Conservation (phyloP, 2,888 invertebrate species). For the Pandemis corylana region DNA sequence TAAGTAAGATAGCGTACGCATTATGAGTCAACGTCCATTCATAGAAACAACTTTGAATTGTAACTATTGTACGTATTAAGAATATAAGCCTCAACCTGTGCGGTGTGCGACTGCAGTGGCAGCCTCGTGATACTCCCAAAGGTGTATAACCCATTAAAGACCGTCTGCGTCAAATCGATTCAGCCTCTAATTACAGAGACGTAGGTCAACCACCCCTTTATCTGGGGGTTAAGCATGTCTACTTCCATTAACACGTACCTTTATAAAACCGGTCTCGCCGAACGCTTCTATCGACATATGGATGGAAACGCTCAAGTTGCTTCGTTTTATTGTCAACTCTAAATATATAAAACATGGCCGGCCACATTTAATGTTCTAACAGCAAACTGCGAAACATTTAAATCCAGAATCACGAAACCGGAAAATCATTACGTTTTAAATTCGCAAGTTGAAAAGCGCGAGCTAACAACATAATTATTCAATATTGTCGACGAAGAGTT, state of each 20-base stretch:
- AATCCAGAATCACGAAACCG: conserved; percentile 13
- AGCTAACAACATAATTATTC: not conserved
- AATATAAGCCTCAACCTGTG: not conserved
- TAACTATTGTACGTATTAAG: not conserved
- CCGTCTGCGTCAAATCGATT: conserved; percentile 35
- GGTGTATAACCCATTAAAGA: conserved; percentile 1
- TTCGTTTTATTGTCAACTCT: not conserved
- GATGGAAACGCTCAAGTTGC: conserved; percentile 1
- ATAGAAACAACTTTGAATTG: conserved; percentile 3
- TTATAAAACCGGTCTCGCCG: conserved; percentile 28
- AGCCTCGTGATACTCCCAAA: not conserved
- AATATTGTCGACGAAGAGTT: not conserved
- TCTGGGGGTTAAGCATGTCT: conserved; percentile 32
- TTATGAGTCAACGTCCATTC: conserved; percentile 26
- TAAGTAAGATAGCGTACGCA: not conserved
- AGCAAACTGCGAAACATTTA: conserved; percentile 8
- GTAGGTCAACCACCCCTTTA: conserved; percentile 37
- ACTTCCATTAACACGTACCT: conserved; percentile 20
- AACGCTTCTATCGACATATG: conserved; percentile 8
- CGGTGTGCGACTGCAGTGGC: not conserved
- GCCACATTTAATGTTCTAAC: conserved; percentile 4
- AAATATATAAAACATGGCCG: conserved; percentile 12
- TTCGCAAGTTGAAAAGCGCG: not conserved
- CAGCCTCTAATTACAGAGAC: conserved; percentile 31
- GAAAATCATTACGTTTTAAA: not conserved